These are phyloP conservation scores for Phanerotoma sp. DNA, from an alignment of 2,888 invertebrate genomes.

Conservation along the genomic window DNA sequence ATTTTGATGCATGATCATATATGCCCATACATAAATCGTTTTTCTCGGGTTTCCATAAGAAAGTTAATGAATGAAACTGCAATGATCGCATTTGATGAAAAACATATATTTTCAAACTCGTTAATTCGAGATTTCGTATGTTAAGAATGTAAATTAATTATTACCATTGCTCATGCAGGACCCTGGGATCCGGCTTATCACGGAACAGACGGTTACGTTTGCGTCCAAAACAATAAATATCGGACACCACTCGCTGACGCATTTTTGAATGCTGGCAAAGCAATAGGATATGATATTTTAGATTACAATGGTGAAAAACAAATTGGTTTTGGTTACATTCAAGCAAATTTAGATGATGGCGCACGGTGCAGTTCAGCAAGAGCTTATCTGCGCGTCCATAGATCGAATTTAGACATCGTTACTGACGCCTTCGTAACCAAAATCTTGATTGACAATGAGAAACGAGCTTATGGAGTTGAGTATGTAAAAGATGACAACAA, in stretches of 20 bases:
- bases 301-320: conserved; percentile 66
- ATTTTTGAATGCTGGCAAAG: conserved; percentile 65
- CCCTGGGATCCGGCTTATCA: conserved; percentile 34
- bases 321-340: conserved; percentile 47
- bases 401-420: conserved; percentile 52
- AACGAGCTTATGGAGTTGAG: conserved; percentile 57
- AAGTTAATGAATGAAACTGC: too few relatives aligned
- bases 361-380: conserved; percentile 64
- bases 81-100: too few relatives aligned
- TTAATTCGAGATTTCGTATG: too few relatives aligned
- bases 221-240: conserved; percentile 62
- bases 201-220: conserved; percentile 61
- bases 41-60: too few relatives aligned
- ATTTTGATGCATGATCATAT: too few relatives aligned
- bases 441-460: conserved; percentile 59
- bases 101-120: too few relatives aligned
- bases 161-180: too few relatives aligned
- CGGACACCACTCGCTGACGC: conserved; percentile 63
- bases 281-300: conserved; percentile 63
- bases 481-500: conserved; percentile 48
- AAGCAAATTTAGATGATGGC: conserved; percentile 66
- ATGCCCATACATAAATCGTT: too few relatives aligned
- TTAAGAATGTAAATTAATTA: too few relatives aligned
- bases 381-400: conserved; percentile 64
- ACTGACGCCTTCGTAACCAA: conserved; percentile 60